Evolutionary conservation across 2,888 invertebrate genomes (phyloP), one percentile per base, ranked within the genome.

Genomic region (Caenorhabditis drosophilae): DNA sequence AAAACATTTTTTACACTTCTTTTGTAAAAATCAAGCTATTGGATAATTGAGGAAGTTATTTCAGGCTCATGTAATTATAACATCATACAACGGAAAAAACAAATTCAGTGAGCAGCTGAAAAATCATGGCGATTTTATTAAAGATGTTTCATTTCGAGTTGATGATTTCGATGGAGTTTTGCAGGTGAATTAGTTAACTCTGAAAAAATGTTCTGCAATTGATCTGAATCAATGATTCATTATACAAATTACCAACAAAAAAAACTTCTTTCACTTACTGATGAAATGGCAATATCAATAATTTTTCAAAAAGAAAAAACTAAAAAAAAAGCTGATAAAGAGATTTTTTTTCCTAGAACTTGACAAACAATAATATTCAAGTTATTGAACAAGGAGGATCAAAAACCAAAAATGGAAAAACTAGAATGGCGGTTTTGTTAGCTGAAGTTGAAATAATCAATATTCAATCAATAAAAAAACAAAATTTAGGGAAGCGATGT

Each of bases 71-170:
- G 93, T 96, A 84, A 91, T 93, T 6, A 93, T 98, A 83, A 90
- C 91, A 81, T 91, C 93, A 0, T 89, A 92, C 34, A 91, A 95
- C 15, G n/a, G 36, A n/a, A 27, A 27, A 9, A 67, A 60, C 25
- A 18, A 79, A 89, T 90, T 70, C 91, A 89, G 90, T 4, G 86
- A 87, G 48, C 92, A 95, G 84, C 85, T 95, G 62, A 88, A 89
- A 0, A 89, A 88, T 74, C 97, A 98, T 84, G 97, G 97, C 0
- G 97, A 97, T 86, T 95, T 93, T 63, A 96, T 93, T 25, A 93
- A 92, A 81, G 95, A 96, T 84, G 88, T 98, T 23, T 93, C 95
- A 1, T 96, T 98, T 84, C 87, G 89, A 64, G 97, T 98, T 2
- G 92, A 96, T 84, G 91, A 95, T 84, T 87, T 97, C 70, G 91